These are phyloP conservation scores for Caretta caretta DNA, from an alignment of 2,113 vertebrate genomes.

Conservation along the genomic window DNA sequence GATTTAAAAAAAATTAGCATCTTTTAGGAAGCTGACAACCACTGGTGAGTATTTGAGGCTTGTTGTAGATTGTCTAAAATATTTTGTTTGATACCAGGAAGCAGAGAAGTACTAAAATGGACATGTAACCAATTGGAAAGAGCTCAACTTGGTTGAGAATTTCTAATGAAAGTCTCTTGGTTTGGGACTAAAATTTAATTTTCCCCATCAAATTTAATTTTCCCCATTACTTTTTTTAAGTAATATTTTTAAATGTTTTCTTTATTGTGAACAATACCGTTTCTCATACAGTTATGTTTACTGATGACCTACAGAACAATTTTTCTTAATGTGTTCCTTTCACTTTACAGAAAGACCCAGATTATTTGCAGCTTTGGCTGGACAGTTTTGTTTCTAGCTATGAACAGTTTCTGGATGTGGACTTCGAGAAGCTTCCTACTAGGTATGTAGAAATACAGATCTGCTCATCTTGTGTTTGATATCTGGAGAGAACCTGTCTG, in stretches of 20 bases:
- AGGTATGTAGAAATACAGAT: slow-evolving; percentile 83
- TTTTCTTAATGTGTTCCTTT: slow-evolving; percentile 5
- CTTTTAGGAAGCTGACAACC: neutral
- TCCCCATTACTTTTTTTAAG: neutral
- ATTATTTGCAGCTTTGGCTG: slow-evolving; percentile 97
- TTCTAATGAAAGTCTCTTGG: neutral
- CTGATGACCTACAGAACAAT: neutral
- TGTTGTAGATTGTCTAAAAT: neutral
- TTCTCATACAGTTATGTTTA: neutral
- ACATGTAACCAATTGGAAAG: neutral
- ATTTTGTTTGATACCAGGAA: neutral
- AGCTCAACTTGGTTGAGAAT: neutral
- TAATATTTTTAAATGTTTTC: neutral
- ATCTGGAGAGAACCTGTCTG: slow-evolving; percentile 12
- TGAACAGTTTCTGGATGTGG: slow-evolving; percentile 95
- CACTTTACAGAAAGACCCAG: slow-evolving; percentile 91
- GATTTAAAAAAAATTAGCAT: neutral
- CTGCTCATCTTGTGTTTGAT: slow-evolving; percentile 8
- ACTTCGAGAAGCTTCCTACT: slow-evolving; percentile 95
- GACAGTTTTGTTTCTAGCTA: slow-evolving; percentile 96
- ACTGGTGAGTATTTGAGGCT: neutral
- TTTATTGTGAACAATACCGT: neutral
- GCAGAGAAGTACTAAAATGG: neutral
- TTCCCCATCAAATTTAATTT: neutral
- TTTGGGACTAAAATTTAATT: neutral